Evolutionary conservation across 1,140 invertebrate genomes (phyloP).

Genomic region (Ceratina japonica): DNA sequence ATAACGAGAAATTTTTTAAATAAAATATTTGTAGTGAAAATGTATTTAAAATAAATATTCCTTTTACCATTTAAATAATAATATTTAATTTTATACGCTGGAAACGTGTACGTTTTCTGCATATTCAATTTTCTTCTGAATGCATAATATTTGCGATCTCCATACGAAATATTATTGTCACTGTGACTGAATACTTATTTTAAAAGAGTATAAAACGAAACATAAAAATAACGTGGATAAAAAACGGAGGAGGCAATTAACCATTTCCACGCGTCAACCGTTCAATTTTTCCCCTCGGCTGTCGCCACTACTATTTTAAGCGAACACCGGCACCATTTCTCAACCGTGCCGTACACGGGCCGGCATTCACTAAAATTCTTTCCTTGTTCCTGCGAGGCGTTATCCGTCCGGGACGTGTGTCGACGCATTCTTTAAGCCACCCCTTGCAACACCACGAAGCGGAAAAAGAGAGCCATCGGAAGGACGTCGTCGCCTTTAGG

Average conservation of each 20-base stretch:
- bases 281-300: conserved; percentile 23
- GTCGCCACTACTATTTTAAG: conserved; percentile 32
- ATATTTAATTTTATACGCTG: too few relatives aligned
- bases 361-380: conserved; percentile 46
- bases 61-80: too few relatives aligned
- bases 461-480: background rate
- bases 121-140: too few relatives aligned
- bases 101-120: too few relatives aligned
- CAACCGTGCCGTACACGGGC: conserved; percentile 22
- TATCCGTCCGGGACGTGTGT: conserved; percentile 16
- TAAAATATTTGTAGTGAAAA: too few relatives aligned
- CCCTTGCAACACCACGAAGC: background rate
- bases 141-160: too few relatives aligned
- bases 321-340: conserved; percentile 33
- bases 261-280: conserved; percentile 4
- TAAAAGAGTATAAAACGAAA: conserved; percentile 1
- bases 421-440: conserved; percentile 28
- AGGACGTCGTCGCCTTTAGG: conserved; percentile 12
- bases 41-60: too few relatives aligned
- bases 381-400: conserved; percentile 28
- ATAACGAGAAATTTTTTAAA: too few relatives aligned
- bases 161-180: background rate
- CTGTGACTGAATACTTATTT: background rate
- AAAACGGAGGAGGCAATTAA: conserved; percentile 38
- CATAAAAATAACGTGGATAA: conserved; percentile 23